Evolutionary conservation across 1,140 invertebrate species (phyloP), one percentile per base, ranked within the genome.

Genomic region (Portunus trituberculatus): DNA sequence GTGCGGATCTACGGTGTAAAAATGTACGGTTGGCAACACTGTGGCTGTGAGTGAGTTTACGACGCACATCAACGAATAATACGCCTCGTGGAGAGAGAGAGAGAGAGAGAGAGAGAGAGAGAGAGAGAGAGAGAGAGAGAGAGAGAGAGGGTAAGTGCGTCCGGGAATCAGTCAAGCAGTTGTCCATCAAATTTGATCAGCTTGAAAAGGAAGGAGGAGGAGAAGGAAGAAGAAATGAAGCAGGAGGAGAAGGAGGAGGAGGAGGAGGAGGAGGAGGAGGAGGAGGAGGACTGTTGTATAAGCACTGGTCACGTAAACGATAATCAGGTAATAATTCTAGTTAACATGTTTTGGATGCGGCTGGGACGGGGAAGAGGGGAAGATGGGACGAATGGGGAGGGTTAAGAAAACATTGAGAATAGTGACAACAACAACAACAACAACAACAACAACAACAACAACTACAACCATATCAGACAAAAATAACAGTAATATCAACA

Each of bases 31-130:
- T 2, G 16, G 67, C 67, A 76, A n/a, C 20, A 76, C 0, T n/a
- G 67, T n/a, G 20, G 67, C 6, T 76, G n/a, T 20, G 20, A 76
- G 67, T 7, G 20, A n/a, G 67, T 76, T 76, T 76, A 76, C 67
- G 67, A 25, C 6, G 67, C n/a, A 12, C 67, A 76, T 76, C 67
- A 76, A 76, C 67, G 67, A 0, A n/a, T 76, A 20, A 76, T 76
- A 76, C n/a, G 67, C 67, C 67, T 76, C 20, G 25, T 12, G 6
- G 67, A 16, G 67, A 76, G 67, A 25, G 67, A 76, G 67, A 76
- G 67, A 76, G 67, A 76, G 67, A 76, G 67, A 76, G 67, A 76
- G 67, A 76, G 67, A 76, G 67, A 76, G 67, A 76, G 67, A 76
- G 67, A 76, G 67, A 76, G 67, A 76, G 67, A 76, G 67, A 76